Base-by-base conservation (phyloP, 2,113 vertebrate genomes). In the Entomyzon cyanotis region DNA sequence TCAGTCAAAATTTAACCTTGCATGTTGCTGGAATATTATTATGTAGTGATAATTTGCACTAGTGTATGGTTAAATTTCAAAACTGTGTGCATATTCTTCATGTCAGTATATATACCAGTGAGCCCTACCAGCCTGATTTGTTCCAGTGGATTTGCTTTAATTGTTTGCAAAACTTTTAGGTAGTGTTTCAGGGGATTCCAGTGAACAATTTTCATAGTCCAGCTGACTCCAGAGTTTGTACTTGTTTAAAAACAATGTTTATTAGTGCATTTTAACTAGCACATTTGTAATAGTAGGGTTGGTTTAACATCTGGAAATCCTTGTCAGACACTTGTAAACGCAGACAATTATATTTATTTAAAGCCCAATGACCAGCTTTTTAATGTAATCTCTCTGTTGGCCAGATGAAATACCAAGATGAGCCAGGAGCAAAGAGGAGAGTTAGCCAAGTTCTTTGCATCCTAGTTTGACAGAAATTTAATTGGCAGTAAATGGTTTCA, bases 291-390 rank as follows among this genome's bases (percentile, higher is more conserved):
- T 68, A 52, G 15, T 84, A 50, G 35, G 7, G 7, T 79, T 65
- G 73, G 47, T 89, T 94, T 94, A 55, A 84, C 70, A 79, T 93
- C 60, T 96, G 86, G 76, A 93, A 89, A 68, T 77, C 75, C 93
- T 94, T 67, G 74, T 91, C 77, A 76, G 65, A 60, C 62, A 14
- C 49, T 95, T 87, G 53, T 94, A 94, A 94, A 95, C 53, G 70
- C 70, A 87, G 79, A 71, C 84, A 74, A 71, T 44, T 90, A 50
- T 94, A 68, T 94, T 93, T 93, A 70, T 94, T 90, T 94, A 92
- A 96, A 93, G 42, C 88, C 42, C 1, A 2, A 14, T 92, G 69
- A 84, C 74, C 63, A 85, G 46, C 39, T 85, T 93, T 81, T 92
- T 80, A 85, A 10, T 91, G 17, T 79, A 64, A 69, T 82, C 28